Evolutionary conservation across 2,797 vertebrate species (phyloP), one percentile per base, ranked within the genome.

Genomic region (Xenopus petersii): DNA sequence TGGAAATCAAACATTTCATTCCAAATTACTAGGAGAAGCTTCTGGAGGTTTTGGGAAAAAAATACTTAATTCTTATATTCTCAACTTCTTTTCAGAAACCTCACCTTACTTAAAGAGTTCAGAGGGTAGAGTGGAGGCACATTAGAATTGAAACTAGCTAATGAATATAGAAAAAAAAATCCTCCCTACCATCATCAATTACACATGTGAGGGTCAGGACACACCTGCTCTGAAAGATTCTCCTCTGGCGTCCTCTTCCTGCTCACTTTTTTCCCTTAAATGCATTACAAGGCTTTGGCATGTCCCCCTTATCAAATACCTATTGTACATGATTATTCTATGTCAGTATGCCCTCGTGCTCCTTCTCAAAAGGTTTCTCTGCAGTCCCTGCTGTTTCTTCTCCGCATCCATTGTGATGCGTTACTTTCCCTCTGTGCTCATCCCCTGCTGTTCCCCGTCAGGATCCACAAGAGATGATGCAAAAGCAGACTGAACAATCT

Each of bases 401-500:
- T 30, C 26, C 26, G 2, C 9, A 60, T 26, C 21, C 17, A 24
- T 11, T 13, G 5, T 24, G 12, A 10, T 60, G 58, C 12, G 10
- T 15, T 91, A 98, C 89, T 99, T 99, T 71, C 94, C 94, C 79
- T 95, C 96, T 63, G 94, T 93, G 84, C 95, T 94, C 71, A 98
- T 90, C 67, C 94, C 92, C 79, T 95, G 96, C 82, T 94, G 94
- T 87, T 96, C 94, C 11, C 92, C 94, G 81, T 98, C 96, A 3
- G 96, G 91, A 78, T 98, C 96, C 80, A 96, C 96, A 62, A 99
- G 88, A 8, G 98, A 98, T 0, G 98, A 98, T 3, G 96, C 98
- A 77, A 99, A 99, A 0, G 98, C 98, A 8, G 97, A 99, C 89
- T 99, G 98, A 77, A 99, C 98, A 80, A 99, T 98, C 93, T 99